These are phyloP conservation scores for Tetragonisca angustula DNA, from an alignment of 2,888 invertebrate species.

Conservation along the genomic window DNA sequence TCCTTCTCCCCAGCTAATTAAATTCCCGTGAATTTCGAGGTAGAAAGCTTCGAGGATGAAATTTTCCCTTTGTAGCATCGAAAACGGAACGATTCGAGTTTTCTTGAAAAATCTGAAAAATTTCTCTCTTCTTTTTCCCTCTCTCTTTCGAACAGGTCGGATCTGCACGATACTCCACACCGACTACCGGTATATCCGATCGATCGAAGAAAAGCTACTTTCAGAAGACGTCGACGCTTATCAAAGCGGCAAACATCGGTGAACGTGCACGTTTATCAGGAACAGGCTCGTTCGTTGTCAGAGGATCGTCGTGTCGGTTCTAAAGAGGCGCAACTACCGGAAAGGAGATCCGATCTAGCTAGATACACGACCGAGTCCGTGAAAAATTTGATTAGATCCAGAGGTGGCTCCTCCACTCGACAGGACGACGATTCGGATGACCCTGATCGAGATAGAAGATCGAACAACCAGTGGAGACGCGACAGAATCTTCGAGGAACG, in stretches of 20 bases:
- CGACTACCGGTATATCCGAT: conserved; percentile 56
- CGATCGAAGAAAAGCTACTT: conserved; percentile 60
- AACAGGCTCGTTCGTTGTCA: conserved; percentile 51
- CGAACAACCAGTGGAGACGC: conserved; percentile 16
- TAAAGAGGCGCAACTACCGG: conserved; percentile 23
- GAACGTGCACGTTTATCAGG: conserved; percentile 72
- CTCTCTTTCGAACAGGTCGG: conserved; percentile 36
- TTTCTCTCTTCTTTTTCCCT: background rate
- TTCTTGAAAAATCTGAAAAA: conserved; percentile 7
- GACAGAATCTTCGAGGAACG: conserved; percentile 51
- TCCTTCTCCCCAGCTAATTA: background rate
- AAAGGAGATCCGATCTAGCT: conserved; percentile 29
- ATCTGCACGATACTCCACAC: conserved; percentile 51
- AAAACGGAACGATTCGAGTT: conserved; percentile 3
- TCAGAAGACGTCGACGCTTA: conserved; percentile 62
- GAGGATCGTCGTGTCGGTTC: conserved; percentile 44
- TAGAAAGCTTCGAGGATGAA: background rate
- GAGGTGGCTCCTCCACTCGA: conserved; percentile 29
- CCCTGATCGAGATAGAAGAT: conserved; percentile 38
- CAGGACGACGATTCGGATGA: conserved; percentile 48
- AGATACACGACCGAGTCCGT: conserved; percentile 28
- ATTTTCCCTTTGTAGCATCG: conserved; percentile 1
- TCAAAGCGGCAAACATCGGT: conserved; percentile 63
- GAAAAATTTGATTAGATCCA: conserved; percentile 44
- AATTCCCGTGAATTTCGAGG: conserved; percentile 1